Evolutionary conservation across 2,113 vertebrate genomes (phyloP), one percentile per base, ranked within the genome.

Genomic region (Tyrannus savana): DNA sequence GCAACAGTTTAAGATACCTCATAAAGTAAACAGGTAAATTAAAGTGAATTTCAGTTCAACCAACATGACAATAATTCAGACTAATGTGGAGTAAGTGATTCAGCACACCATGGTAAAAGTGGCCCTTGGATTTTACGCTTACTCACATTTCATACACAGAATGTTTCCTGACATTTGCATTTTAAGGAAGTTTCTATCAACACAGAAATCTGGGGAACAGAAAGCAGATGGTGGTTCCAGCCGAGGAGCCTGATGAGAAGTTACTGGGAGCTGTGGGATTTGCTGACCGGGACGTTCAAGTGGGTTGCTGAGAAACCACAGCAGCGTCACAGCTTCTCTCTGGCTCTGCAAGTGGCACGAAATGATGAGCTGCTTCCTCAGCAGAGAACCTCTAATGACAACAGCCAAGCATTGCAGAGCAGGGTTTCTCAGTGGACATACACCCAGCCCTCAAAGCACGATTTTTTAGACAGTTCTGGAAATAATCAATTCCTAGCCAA

Each of bases 151-250:
- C 77, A 41, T 10, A 59, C 7, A 41, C 10, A 60, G 78, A 84
- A 31, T 3, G 3, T 44, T 84, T 49, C 60, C 64, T 22, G 12
- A 14, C 21, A 47, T 25, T 78, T 68, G 44, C 44, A 63, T 46
- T 89, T 96, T 60, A 49, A 71, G 74, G 78, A 93, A 72, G 74
- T 82, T 87, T 75, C 12, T 31, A 24, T 7, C 33, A 75, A 19
- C 30, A 30, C 22, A 64, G 22, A 52, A 74, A 66, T 46, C 47
- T 47, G 42, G 39, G 68, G 78, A 95, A 82, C 75, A 88, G 63
- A 91, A 92, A 95, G 69, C 76, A 95, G 74, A 49, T n/a, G 31
- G 58, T 50, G 71, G 66, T 56, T 89, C 74, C 77, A 78, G 35
- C 15, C 3, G 3, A 73, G 3, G 3, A 44, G 27, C 22, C 50